Evolutionary conservation across 1,140 invertebrate species (phyloP), one percentile per base, ranked within the genome.

Genomic region (Gonatopus flavifemur): DNA sequence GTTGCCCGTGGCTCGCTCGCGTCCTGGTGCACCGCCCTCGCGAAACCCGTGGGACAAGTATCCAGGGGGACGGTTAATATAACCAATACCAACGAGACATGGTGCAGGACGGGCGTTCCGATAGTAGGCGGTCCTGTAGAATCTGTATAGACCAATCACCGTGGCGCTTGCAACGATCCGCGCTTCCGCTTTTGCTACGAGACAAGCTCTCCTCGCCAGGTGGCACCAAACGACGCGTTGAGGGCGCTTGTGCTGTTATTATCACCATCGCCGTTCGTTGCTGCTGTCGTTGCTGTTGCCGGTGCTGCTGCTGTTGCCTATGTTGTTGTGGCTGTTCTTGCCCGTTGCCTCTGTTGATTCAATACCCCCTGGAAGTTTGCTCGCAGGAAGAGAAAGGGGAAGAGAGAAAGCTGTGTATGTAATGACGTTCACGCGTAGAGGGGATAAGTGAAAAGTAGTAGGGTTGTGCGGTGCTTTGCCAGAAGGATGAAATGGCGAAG

Each of bases 11-110:
- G 44, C 12, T 22, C 46, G 49, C 48, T 58, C 39, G 39, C n/a
- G n/a, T 49, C 40, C 21, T 15, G 30, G 55, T 45, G 66, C 58
- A 39, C 68, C 71, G 67, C 72, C 71, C 70, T 64, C 72, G 68
- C 68, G 62, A 57, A 53, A 57, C 52, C 55, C 60, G 58, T 63
- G 55, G 53, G 64, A 69, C 67, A 62, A 64, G 66, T 66, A 61
- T 65, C 51, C 25, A 55, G 49, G 47, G 62, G 55, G 45, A 53
- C 46, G 39, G 33, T 20, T 53, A n/a, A n/a, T n/a, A n/a, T 60
- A 52, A 54, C 64, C 70, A 64, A 67, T 70, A 54, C 57, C 55
- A 36, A 45, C 52, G 28, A 32, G 45, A 28, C 48, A 43, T 31
- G 49, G 25, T 52, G 36, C 52, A 42, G 50, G 35, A 57, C 57